These are phyloP conservation scores for Phyllotreta cruciferae DNA, from an alignment of 2,888 invertebrate genomes.

Conservation along the genomic window DNA sequence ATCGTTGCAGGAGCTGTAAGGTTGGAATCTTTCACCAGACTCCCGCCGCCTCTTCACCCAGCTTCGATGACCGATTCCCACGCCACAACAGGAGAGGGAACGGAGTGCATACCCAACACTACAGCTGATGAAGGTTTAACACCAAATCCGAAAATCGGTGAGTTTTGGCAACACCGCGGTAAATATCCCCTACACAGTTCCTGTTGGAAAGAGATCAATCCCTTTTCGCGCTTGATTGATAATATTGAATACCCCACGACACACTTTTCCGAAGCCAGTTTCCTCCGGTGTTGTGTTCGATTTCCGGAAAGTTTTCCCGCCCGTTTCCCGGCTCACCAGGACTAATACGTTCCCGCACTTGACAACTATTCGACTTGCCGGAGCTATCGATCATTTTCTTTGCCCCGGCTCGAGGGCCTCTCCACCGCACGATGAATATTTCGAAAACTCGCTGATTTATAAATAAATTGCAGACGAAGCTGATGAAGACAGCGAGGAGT, in stretches of 20 bases:
- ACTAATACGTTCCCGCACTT: constrained; percentile 32
- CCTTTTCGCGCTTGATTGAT: constrained; percentile 16
- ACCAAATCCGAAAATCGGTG: constrained; percentile 47
- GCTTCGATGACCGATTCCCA: constrained; percentile 56
- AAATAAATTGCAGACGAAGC: constrained; percentile 51
- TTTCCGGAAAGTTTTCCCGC: constrained; percentile 12
- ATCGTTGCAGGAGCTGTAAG: constrained; percentile 59
- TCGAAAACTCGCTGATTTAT: too few relatives aligned
- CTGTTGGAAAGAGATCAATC: too few relatives aligned
- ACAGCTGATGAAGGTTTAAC: constrained; percentile 49
- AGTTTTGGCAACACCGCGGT: constrained; percentile 19
- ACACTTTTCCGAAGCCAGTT: constrained; percentile 20
- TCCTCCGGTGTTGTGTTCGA: constrained; percentile 6
- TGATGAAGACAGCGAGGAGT: constrained; percentile 63
- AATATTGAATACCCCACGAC: constrained; percentile 18
- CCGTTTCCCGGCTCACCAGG: background rate
- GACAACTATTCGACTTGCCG: constrained; percentile 30
- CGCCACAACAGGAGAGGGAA: constrained; percentile 47
- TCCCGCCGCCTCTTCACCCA: constrained; percentile 59
- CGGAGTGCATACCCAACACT: constrained; percentile 57
- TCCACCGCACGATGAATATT: too few relatives aligned
- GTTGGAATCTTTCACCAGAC: constrained; percentile 61
- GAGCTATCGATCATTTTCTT: constrained; percentile 35
- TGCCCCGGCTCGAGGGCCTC: background rate
- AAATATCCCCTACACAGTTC: too few relatives aligned